Base-by-base conservation (phyloP, 2,888 invertebrate genomes). In the Galerucella nymphaeae region DNA sequence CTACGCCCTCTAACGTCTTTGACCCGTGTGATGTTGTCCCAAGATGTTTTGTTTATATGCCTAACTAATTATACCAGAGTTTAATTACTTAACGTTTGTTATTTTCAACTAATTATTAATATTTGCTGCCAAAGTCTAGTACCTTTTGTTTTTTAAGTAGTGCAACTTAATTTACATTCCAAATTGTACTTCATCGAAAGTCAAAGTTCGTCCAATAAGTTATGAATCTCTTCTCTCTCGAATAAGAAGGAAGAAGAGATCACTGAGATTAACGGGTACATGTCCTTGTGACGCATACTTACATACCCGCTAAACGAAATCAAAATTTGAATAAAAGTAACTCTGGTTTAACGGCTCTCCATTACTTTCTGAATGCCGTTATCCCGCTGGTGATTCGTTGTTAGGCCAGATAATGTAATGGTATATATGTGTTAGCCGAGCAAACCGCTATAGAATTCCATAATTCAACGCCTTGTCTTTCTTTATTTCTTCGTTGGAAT, bases 251-350 rank as follows among this genome's bases (percentile, higher is more conserved):
- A 70, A 69, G 69, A 69, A 64, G 70, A 57, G 64, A 59, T 61
- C 70, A 50, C 61, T 18, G 61, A 74, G 65, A 71, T 74, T 74
- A 71, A 74, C 74, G 73, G 73, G 67, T 61, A 71, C 68, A 55
- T 74, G 74, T 74, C 80, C 80, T 81, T 80, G 81, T 80, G 80
- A 80, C 81, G 80, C 76, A 78, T 76, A 62, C 61, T 62, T 42
- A 62, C 42, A 63, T 57, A 68, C 63, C 78, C 78, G 82, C 81
- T 81, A 83, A 84, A 84, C 81, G 84, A 84, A 84, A 84, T 82
- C 83, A 84, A 84, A 84, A 84, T 83, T 83, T 83, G 82, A 83
- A 84, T 83, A 84, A 84, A 84, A 84, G 84, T 84, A 84, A 84
- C 83, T 82, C 79, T 78, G 80, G 55, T 45, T 77, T 81, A 83